Base-by-base conservation (phyloP, 2,797 vertebrate species). In the Sebastes paucispinis region DNA sequence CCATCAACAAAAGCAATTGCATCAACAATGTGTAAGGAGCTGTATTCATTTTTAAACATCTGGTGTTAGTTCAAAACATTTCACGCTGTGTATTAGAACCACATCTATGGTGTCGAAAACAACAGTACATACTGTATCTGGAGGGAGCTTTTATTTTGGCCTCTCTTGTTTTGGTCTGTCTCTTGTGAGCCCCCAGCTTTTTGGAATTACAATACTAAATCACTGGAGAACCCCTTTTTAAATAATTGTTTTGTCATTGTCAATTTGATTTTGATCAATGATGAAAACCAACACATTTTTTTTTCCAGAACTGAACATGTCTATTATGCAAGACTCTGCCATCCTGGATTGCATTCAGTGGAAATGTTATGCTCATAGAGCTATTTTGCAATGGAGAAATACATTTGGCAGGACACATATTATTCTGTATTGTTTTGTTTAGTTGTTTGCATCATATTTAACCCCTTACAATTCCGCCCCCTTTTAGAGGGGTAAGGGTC, bases 1-100 rank as follows among this genome's bases (percentile, higher is more conserved):
- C 12, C n/a, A 69, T 60, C 59, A 71, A 57, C 66, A 83, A 47
- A 77, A 47, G 55, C 68, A 77, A 34, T 2, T 18, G 55, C 3
- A 32, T 16, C 34, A 74, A 36, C 57, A 57, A 64, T 20, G 6
- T 73, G 34, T 18, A 11, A 5, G 27, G 58, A 25, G 22, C 16
- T 20, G 16, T 43, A 16, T 54, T 32, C 1, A 36, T 83, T 18
- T 59, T 16, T 57, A 11, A 59, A 57, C 58, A 70, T 58, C 34
- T 72, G 20, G 3, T 39, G 22, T 11, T 52, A n/a, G 9, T 62
- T 50, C 1, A 64, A 27, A 67, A 5, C 10, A 25, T 8, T 34
- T 29, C n/a, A 34, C 3, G 18, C 29, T 20, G 34, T 52, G 32
- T 47, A 52, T 58, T 10, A 25, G 11, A 54, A 10, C 6, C 32